Evolutionary conservation across 2,888 invertebrate genomes (phyloP).

Genomic region (Mechanitis mazaeus): DNA sequence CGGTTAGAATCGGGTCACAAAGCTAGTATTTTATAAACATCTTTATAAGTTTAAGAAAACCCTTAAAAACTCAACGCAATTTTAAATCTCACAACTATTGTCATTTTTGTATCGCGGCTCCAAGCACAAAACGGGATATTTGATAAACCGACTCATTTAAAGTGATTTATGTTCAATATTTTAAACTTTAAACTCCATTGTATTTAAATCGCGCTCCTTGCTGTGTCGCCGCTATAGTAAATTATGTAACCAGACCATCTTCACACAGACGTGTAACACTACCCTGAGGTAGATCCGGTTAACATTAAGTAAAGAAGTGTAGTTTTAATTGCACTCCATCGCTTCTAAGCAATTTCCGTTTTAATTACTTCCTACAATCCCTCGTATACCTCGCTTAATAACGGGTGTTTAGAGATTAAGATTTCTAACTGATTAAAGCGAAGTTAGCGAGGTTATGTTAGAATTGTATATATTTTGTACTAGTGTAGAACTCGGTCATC

Average conservation of each 20-base stretch:
- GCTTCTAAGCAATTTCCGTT: constrained; percentile 4
- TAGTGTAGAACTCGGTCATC: no score
- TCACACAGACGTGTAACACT: background rate
- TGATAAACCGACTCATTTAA: background rate
- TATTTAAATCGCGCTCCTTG: background rate
- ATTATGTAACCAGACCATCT: background rate
- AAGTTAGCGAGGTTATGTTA: background rate
- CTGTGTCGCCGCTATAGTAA: background rate
- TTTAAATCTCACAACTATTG: no score
- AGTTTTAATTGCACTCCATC: background rate
- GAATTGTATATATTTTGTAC: background rate
- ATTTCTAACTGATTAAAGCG: background rate
- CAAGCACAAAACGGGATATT: background rate
- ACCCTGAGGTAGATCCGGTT: background rate
- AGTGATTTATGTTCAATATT: background rate
- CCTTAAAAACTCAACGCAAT: no score
- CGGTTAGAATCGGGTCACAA: no score
- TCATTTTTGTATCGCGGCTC: background rate
- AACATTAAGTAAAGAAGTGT: background rate
- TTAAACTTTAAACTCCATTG: background rate
- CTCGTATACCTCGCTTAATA: constrained; percentile 6
- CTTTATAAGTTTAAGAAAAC: no score
- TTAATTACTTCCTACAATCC: background rate
- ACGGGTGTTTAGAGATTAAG: constrained; percentile 4
- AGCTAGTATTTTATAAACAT: no score